Base-by-base conservation (phyloP, 1,140 invertebrate genomes). In the Drosophila prosaltans region DNA sequence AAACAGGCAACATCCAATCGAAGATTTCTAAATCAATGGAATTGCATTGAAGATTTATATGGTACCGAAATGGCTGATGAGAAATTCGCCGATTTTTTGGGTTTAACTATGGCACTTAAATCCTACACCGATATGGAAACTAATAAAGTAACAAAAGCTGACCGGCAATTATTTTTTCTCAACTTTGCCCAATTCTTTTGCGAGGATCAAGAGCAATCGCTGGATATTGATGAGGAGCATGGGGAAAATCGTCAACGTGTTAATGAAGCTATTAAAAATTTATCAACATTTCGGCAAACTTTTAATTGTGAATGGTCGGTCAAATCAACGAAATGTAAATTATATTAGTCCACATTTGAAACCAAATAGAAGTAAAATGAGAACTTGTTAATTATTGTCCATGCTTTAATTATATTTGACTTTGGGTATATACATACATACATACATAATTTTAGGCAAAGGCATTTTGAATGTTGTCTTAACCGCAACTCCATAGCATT, bases 141-240 rank as follows among this genome's bases (percentile, higher is more conserved):
- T 11, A 45, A 74, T 4, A 57, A 28, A 1, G 21, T 26, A 51
- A 51, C 21, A 9, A 26, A 51, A 28, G 0, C 26, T 21, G 63
- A 28, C 60, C n/a, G 41, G 16, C 2, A 57, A 26, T 48, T 48
- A 0, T 85, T 85, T 72, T 81, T 86, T 21, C 36, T 72, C 0
- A 81, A 82, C 57, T 69, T 78, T 26, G 81, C 81, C 0, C 78
- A 82, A 24, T 82, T 72, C 51, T 85, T 85, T 40, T 85, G 81
- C 45, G 57, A 69, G 5, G 40, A 58, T 3, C 40, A 45, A 2
- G 11, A 48, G 1, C 10, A 16, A 5, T 21, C 3, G 28, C 5
- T 62, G 36, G 54, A 72, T 0, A 57, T 6, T 9, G 11, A 5
- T 51, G 5, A 32, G 0, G 24, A 32, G 0, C 63, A 85, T 21